Evolutionary conservation across 2,888 invertebrate species (phyloP).

Genomic region (Drosophila differens): DNA sequence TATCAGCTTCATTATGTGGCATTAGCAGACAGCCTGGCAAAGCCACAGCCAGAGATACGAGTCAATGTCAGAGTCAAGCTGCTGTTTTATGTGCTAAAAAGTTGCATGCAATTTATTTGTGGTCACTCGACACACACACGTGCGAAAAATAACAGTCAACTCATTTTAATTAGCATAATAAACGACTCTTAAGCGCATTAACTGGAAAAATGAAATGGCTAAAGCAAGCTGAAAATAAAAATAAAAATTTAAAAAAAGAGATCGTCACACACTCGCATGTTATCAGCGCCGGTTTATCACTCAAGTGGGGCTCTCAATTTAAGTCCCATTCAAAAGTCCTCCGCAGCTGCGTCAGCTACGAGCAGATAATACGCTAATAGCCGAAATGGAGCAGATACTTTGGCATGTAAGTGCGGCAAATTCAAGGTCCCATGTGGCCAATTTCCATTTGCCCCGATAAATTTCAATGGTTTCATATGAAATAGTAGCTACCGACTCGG

Average conservation of each 20-base stretch:
- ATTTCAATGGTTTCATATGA: constrained; percentile 3
- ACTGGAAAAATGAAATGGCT: constrained; percentile 58
- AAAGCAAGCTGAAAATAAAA: constrained; percentile 4
- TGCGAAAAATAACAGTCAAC: constrained; percentile 42
- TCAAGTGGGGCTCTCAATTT: constrained; percentile 47
- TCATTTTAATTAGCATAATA: constrained; percentile 73
- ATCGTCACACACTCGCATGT: constrained; percentile 34
- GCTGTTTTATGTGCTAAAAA: constrained; percentile 70
- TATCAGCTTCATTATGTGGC: constrained; percentile 80
- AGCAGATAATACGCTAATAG: constrained; percentile 39
- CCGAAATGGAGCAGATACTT: constrained; percentile 12
- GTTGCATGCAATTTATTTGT: constrained; percentile 74
- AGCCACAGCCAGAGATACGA: constrained; percentile 10
- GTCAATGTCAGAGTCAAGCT: constrained; percentile 20
- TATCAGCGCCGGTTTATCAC: constrained; percentile 64
- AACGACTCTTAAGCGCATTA: constrained; percentile 67
- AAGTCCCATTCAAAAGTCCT: constrained; percentile 32
- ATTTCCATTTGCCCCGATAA: constrained; percentile 21
- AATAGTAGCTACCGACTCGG: not conserved
- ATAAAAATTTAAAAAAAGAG: constrained; percentile 1
- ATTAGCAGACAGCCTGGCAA: constrained; percentile 65
- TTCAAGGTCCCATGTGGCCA: constrained; percentile 26
- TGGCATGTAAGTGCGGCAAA: constrained; percentile 4
- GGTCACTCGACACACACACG: constrained; percentile 32
- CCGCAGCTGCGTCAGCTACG: constrained; percentile 42